phyloP scores from a whole-genome alignment of 2,888 invertebrate genomes.

The Drosophila greeni region DNA sequence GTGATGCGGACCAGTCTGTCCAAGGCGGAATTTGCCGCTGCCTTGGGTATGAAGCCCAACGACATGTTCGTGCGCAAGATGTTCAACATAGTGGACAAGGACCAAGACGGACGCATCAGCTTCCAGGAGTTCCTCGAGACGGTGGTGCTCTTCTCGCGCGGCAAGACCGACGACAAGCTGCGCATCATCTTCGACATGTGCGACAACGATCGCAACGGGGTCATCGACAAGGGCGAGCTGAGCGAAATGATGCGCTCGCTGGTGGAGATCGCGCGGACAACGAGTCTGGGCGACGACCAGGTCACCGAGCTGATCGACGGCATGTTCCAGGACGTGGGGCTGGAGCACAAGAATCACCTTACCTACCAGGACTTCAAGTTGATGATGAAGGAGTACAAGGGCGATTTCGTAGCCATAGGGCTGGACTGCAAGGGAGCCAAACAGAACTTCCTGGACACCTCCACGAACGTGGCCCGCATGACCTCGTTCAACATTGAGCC shows the following conservation, averaged over 20 bases:
- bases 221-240: constrained; percentile 94
- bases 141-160: constrained; percentile 93
- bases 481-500: constrained; percentile 95
- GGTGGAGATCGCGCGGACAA: constrained; percentile 95
- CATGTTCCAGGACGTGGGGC: constrained; percentile 94
- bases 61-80: constrained; percentile 97
- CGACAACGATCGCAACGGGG: constrained; percentile 95
- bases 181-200: constrained; percentile 98
- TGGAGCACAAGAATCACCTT: constrained; percentile 92
- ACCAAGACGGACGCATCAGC: constrained; percentile 94
- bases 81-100: constrained; percentile 98
- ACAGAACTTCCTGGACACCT: constrained; percentile 95
- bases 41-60: constrained; percentile 95
- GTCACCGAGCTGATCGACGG: constrained; percentile 95
- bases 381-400: constrained; percentile 98
- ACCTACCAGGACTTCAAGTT: constrained; percentile 95
- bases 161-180: constrained; percentile 94
- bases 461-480: constrained; percentile 96
- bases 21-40: constrained; percentile 95
- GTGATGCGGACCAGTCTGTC: constrained; percentile 96
- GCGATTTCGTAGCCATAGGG: constrained; percentile 96
- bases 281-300: constrained; percentile 92
- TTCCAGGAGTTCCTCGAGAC: constrained; percentile 98
- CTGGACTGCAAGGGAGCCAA: constrained; percentile 96
- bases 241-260: constrained; percentile 95